Base-by-base conservation (phyloP, 2,797 vertebrate genomes). In the Anniella stebbinsi region DNA sequence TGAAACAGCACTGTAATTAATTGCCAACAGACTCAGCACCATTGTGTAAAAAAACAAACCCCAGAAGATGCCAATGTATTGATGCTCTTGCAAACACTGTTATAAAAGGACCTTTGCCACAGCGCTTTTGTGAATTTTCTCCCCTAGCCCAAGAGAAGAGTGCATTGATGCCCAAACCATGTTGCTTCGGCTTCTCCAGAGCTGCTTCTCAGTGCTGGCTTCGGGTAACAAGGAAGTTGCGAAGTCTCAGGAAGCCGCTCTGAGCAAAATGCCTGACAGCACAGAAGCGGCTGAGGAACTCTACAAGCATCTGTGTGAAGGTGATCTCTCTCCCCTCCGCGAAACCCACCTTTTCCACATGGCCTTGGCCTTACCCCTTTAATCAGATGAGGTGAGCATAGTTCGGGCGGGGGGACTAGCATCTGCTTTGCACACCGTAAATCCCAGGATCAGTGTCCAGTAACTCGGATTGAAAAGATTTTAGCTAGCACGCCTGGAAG, bases 131-230 rank as follows among this genome's bases (percentile, higher is more conserved):
- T 91, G 72, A 18, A 18, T 30, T 90, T 88, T 66, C 33, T 28
- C 92, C 89, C 77, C 6, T 92, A 98, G 97, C 88, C 93, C 93
- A 0, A 97, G 98, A 83, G 98, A 98, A 84, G 98, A 99, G 95
- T 98, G 98, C 66, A 75, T 98, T 91, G 98, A 97, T 93, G 98
- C 98, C 88, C 97, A 98, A 86, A 98, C 98, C 0, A 95, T 99
- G 92, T 97, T 99, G 5, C 97, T 99, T 87, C 98, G 98, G 96
- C 96, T 99, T 89, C 98, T 99, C 81, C 99, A 99, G 97, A 99
- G 98, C 97, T 99, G 99, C 91, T 99, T 98, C 94, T 97, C 98
- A 1, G 97, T 98, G 85, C 97, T 99, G 84, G 97, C 97, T 89
- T 96, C 96, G 88, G 97, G 98, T 1, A 94, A 94, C 84, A 97